These are phyloP conservation scores for Rhabdomys pumilio DNA, from an alignment of 2,797 vertebrate genomes.

Conservation along the genomic window DNA sequence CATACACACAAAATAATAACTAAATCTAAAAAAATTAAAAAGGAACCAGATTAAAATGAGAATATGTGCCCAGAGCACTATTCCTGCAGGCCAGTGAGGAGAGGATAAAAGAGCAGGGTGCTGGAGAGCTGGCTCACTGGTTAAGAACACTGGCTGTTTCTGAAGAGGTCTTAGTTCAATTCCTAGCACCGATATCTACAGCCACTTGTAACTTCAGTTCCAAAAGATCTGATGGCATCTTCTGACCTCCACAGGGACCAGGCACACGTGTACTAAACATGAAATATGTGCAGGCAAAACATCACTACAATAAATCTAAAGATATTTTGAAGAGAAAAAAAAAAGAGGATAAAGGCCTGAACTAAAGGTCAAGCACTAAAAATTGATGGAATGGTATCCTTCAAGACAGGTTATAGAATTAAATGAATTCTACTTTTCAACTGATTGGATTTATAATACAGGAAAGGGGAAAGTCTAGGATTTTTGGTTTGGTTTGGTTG, in stretches of 20 bases:
- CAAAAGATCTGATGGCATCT: not conserved
- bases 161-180: not conserved
- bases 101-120: not conserved
- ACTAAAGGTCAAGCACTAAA: not conserved
- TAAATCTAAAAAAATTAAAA: not conserved
- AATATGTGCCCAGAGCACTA: not conserved
- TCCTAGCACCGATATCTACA: not conserved
- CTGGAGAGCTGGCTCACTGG: not conserved
- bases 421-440: slow-evolving; percentile 42
- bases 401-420: not conserved
- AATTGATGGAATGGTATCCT: not conserved
- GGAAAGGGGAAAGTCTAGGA: too few species aligned
- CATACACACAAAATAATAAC: not conserved
- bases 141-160: not conserved
- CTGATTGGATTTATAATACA: not conserved
- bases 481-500: not conserved
- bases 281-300: not conserved
- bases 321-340: not conserved
- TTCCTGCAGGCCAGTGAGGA: not conserved
- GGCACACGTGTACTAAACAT: not conserved
- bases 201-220: not conserved
- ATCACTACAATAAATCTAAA: not conserved
- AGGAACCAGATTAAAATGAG: not conserved
- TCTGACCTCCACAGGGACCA: not conserved
- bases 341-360: not conserved